Evolutionary conservation across 30 jellyfish, hydroid and myxozoan genomes (phyloP).

Genomic region (Clytia hemisphaerica): DNA sequence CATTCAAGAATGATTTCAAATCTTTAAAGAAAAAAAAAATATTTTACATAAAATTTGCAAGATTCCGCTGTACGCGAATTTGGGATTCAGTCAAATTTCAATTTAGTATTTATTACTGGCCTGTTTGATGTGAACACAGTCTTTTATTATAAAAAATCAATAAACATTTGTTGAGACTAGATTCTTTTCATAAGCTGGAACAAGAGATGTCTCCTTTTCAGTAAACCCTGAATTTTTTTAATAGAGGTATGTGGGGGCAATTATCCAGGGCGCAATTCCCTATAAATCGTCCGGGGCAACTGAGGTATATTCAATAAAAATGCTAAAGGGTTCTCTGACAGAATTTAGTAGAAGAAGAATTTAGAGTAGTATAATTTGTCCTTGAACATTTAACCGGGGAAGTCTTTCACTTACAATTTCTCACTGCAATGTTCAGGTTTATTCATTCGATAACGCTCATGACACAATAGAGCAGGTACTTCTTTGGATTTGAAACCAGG

Average conservation of each 20-base stretch:
- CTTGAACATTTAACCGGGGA: neutral
- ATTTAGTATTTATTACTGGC: neutral
- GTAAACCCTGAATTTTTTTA: too few relatives aligned
- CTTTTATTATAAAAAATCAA: too few relatives aligned
- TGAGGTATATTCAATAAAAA: too few relatives aligned
- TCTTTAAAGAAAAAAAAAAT: neutral
- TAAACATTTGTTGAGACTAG: too few relatives aligned
- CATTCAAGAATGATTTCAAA: constrained; percentile 16
- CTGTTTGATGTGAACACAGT: neutral
- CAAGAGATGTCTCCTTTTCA: too few relatives aligned
- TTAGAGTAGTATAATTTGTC: neutral
- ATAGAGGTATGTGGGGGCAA: too few relatives aligned
- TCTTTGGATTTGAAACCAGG: constrained; percentile 44
- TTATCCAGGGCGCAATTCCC: too few relatives aligned
- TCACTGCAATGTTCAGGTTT: constrained; percentile 35
- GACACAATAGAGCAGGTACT: constrained; percentile 14
- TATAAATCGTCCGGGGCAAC: too few relatives aligned
- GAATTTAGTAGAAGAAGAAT: too few relatives aligned
- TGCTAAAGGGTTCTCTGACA: too few relatives aligned
- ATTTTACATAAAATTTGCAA: neutral
- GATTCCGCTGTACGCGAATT: neutral
- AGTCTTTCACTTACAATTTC: constrained; percentile 18
- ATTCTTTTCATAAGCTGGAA: too few relatives aligned
- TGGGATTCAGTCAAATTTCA: neutral
- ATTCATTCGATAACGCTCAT: constrained; percentile 32